A percentile compares a stretch with the other conserved stretches of the same genome.
These are phyloP conservation scores for Herminia tarsipennalis DNA, from an alignment of 2,888 invertebrate genomes.

Conservation along the genomic window DNA sequence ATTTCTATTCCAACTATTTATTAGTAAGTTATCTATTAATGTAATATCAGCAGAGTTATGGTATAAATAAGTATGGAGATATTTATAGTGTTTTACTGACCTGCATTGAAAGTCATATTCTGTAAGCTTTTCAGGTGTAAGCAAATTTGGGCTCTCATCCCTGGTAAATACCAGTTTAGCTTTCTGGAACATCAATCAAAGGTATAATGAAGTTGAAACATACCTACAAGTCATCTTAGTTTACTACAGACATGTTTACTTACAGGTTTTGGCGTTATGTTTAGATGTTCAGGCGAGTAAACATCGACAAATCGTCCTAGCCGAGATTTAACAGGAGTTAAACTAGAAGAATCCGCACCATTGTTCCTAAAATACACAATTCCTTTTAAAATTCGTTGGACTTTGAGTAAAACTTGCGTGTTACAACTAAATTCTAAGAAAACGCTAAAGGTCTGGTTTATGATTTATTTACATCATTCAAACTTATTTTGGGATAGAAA, in stretches of 20 bases:
- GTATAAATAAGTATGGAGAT: too few relatives aligned
- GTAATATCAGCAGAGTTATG: too few relatives aligned
- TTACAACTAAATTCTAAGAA: constrained; percentile 50
- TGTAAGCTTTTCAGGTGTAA: constrained; percentile 64
- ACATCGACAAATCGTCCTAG: constrained; percentile 75
- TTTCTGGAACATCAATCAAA: constrained; percentile 53
- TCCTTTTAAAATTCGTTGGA: constrained; percentile 30
- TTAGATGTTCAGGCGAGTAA: constrained; percentile 81
- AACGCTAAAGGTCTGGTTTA: constrained; percentile 64
- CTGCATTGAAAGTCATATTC: constrained; percentile 70
- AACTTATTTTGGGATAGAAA: constrained; percentile 80
- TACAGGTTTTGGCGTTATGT: constrained; percentile 76
- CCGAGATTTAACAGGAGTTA: constrained; percentile 72
- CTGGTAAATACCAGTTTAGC: constrained; percentile 51
- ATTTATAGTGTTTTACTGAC: constrained; percentile 44
- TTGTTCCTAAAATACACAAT: constrained; percentile 51
- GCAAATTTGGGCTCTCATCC: constrained; percentile 63
- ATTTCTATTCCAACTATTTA: too few relatives aligned
- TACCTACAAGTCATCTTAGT: background rate
- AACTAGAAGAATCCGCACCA: constrained; percentile 54
- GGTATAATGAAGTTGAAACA: background rate
- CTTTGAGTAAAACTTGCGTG: constrained; percentile 17
- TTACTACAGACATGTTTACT: constrained; percentile 45
- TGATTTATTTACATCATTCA: constrained; percentile 84
- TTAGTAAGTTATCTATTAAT: too few relatives aligned